These are phyloP conservation scores for Branchipolynoe longqiensis DNA, from an alignment of 2,888 invertebrate species.

Conservation along the genomic window DNA sequence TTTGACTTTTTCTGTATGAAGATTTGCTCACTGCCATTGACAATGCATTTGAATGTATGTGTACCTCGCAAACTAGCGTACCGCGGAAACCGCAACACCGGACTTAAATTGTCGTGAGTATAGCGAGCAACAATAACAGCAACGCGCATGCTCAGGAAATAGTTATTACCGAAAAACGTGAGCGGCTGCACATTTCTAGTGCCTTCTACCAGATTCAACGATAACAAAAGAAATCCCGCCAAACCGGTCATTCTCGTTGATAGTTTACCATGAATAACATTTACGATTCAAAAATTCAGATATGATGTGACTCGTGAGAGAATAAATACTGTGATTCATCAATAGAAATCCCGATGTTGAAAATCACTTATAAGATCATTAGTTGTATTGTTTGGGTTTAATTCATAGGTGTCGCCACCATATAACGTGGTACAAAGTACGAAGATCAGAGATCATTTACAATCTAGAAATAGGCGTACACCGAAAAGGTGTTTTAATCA, in stretches of 20 bases:
- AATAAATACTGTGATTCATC: background rate
- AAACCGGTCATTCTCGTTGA: background rate
- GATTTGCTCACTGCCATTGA: no score
- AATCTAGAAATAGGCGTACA: no score
- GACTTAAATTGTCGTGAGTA: no score
- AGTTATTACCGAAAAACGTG: no score
- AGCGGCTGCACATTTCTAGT: no score
- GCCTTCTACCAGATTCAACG: background rate
- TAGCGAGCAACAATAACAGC: no score
- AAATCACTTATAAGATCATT: background rate
- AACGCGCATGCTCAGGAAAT: no score
- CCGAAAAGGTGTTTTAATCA: no score
- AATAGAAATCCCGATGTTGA: background rate
- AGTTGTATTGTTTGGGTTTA: background rate
- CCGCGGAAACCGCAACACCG: no score
- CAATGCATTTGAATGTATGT: no score
- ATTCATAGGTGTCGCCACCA: background rate
- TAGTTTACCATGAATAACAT: background rate
- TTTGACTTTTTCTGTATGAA: no score
- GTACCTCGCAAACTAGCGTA: no score
- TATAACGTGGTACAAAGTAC: background rate
- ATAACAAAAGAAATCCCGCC: background rate
- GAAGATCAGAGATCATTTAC: background rate
- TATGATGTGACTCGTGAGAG: background rate
- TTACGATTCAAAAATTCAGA: background rate